Conservation (phyloP, 2,888 invertebrate species). For the Disparrhopalites patrizii region DNA sequence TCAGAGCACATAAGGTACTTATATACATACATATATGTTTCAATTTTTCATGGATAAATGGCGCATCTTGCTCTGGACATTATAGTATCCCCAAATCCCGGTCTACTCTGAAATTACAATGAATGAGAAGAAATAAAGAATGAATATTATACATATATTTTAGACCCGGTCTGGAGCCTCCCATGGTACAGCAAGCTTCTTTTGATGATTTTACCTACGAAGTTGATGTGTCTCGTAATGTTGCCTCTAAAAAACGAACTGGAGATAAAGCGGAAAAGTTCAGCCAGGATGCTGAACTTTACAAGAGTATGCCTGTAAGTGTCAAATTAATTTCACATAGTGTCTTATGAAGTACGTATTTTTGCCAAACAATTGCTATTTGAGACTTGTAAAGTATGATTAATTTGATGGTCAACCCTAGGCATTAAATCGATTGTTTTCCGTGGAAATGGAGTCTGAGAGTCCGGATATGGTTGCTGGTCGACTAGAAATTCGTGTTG, state of each 20-base stretch:
- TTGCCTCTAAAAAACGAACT: conserved; percentile 60
- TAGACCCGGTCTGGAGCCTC: conserved; percentile 67
- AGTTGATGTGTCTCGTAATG: conserved; percentile 77
- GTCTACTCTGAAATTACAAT: no score
- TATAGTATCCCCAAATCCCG: no score
- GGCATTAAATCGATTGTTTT: conserved; percentile 32
- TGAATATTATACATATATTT: conserved; percentile 48
- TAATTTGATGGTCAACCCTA: conserved; percentile 8
- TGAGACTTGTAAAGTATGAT: no score
- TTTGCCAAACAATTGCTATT: no score
- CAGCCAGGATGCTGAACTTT: conserved; percentile 40
- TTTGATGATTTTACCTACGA: conserved; percentile 76
- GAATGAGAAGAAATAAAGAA: no score
- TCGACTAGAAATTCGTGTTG: conserved; percentile 68
- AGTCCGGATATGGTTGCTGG: conserved; percentile 47
- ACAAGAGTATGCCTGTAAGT: conserved; percentile 49
- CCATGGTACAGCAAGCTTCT: conserved; percentile 76
- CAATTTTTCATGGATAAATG: not conserved
- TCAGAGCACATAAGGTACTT: conserved; percentile 54
- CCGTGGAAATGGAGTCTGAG: conserved; percentile 35
- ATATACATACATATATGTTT: not conserved
- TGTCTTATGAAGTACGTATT: not conserved
- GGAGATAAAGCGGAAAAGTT: conserved; percentile 47
- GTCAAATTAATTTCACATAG: not conserved
- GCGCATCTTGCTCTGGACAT: no score